Percentiles rank a stretch among this genome's conserved stretches.
Evolutionary conservation across 2,113 vertebrate genomes (phyloP).

Genomic region (Amazona guildingii): DNA sequence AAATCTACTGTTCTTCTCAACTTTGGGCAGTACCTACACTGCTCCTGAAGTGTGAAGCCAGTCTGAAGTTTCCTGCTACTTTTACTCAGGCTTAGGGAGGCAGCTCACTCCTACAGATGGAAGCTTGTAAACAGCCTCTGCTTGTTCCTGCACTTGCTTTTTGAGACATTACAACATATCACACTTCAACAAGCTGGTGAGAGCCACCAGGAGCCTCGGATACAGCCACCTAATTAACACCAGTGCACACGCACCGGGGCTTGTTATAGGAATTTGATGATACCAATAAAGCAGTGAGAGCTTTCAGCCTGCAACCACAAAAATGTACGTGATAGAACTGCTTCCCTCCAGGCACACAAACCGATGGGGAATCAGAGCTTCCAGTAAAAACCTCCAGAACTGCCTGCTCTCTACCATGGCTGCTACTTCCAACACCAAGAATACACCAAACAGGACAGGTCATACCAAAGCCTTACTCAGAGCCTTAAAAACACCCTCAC

Average conservation of each 20-base stretch:
- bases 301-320: not conserved
- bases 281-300: not conserved
- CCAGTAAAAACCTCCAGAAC: not conserved
- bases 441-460: not conserved
- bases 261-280: not conserved
- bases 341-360: not conserved
- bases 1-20: not conserved
- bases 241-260: not conserved
- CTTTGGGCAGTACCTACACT: not conserved
- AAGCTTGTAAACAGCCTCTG: not conserved
- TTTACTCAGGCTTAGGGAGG: not conserved
- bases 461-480: not conserved
- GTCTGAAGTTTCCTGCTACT: not conserved
- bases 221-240: not conserved
- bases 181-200: not conserved
- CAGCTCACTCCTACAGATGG: not conserved
- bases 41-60: not conserved
- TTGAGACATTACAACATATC: not conserved
- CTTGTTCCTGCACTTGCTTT: slow-evolving; percentile 2
- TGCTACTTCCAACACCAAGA: not conserved
- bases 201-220: not conserved
- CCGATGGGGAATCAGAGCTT: not conserved
- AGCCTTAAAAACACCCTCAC: not conserved
- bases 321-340: not conserved
- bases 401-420: not conserved